These are phyloP conservation scores for Rhinoraja longicauda DNA, from an alignment of 2,797 vertebrate genomes.

Conservation along the genomic window DNA sequence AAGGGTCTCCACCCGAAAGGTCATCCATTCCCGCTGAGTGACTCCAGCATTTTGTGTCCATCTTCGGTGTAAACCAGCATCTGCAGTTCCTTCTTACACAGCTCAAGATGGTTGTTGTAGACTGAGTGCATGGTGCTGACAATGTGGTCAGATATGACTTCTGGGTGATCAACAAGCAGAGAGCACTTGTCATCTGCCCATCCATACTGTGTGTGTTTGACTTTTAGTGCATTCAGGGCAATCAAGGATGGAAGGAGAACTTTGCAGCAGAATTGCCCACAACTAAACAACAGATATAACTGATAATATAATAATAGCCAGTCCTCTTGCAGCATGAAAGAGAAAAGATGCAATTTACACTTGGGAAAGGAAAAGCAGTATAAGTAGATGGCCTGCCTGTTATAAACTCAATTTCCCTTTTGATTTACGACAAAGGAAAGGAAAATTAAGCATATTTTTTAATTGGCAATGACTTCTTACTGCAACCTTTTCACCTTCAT, in stretches of 20 bases:
- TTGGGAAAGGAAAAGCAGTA: not conserved
- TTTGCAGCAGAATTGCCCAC: not conserved
- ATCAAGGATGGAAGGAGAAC: not conserved
- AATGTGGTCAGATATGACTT: not conserved
- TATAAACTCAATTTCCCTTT: not conserved
- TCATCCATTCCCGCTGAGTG: no score
- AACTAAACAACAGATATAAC: not conserved
- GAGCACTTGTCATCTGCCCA: no score
- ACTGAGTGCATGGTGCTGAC: no score
- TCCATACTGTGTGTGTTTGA: not conserved
- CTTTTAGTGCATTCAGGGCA: not conserved
- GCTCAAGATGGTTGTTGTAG: no score
- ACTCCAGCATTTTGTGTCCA: no score
- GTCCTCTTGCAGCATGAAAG: not conserved
- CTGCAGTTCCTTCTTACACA: no score
- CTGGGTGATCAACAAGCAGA: not conserved
- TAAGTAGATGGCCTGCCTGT: not conserved
- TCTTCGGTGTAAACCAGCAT: no score
- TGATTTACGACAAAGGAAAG: not conserved
- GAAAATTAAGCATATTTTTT: not conserved
- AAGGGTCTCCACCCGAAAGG: no score
- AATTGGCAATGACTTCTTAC: not conserved
- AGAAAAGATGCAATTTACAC: not conserved
- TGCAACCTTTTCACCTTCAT: not conserved
- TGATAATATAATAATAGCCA: not conserved